Conservation (phyloP, 2,888 invertebrate species). For the Ischnura elegans region DNA sequence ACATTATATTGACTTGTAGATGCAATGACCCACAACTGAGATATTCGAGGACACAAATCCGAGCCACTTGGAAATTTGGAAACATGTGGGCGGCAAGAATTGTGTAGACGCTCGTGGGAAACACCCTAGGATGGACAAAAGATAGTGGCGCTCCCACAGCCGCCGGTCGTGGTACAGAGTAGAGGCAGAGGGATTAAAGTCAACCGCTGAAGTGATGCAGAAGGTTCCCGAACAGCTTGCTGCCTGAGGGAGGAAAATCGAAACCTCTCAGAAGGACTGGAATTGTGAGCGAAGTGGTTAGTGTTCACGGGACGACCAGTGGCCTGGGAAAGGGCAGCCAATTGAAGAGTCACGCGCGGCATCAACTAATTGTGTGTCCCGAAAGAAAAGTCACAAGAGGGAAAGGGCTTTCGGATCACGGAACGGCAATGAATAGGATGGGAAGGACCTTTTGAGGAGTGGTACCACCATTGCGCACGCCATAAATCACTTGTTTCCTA, state of each 20-base stretch:
- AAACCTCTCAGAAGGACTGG: too few species aligned
- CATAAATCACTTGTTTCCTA: neutral
- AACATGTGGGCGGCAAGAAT: neutral
- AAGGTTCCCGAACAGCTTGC: neutral
- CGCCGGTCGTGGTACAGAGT: neutral
- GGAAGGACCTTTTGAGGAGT: neutral
- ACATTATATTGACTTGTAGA: too few species aligned
- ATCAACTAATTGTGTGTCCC: neutral
- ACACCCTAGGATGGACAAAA: neutral
- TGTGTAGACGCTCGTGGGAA: neutral
- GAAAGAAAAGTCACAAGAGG: neutral
- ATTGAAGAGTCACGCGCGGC: slow-evolving; percentile 20
- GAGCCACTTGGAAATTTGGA: too few species aligned
- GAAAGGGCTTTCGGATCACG: neutral
- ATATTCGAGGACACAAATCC: too few species aligned
- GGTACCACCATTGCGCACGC: neutral
- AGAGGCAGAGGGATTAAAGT: neutral
- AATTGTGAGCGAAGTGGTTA: too few species aligned
- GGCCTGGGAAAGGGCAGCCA: neutral
- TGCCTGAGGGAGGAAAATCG: too few species aligned
- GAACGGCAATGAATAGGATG: neutral
- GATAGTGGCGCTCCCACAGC: neutral
- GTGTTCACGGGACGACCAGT: neutral
- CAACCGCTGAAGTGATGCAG: neutral
- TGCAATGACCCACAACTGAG: too few species aligned